Evolutionary conservation across 2,888 invertebrate genomes (phyloP), one percentile per base, ranked within the genome.

Genomic region (Drosophila limbata): DNA sequence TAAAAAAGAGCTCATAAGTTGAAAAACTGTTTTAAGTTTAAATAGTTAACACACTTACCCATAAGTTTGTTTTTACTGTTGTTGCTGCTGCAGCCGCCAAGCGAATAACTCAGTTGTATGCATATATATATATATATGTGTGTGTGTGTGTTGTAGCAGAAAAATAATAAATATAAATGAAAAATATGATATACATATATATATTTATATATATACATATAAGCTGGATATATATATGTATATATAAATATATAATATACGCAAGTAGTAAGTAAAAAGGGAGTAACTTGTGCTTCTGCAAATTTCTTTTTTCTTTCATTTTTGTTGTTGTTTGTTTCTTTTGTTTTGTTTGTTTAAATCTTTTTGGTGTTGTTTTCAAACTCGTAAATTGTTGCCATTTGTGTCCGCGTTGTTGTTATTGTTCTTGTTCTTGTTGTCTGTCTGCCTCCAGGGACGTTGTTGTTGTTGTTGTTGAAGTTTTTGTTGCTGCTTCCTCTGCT

Each of bases 371-470:
- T 66, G 39, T 47, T 60, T 19, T 50, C 37, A 51, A 70, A 57
- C 52, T 72, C 39, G 53, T 78, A 17, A 78, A 59, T 79, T 68
- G 60, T 79, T 68, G 75, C 64, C 76, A 65, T 75, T 76, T 75
- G 48, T 64, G 59, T 73, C 44, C 57, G 39, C 59, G 47, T 63
- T 60, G 47, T 47, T 35, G 42, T 31, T 69, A 56, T 69, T 75
- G 28, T 52, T 70, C 21, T 63, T 59, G 39, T 40, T 35, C 8
- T 33, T 69, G 63, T 17, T 69, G 63, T 17, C 64, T 75, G 39
- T 56, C 40, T 64, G 42, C n/a, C 44, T 25, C 25, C 19, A 13
- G 13, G 25, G 44, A 44, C 44, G 21, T 44, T 21, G 21, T 44
- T 44, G 13, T 44, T 13, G n/a, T 25, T n/a, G 21, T n/a, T 44